Evolutionary conservation across 2,113 vertebrate species (phyloP).

Genomic region (Tychaedon coryphoeus): DNA sequence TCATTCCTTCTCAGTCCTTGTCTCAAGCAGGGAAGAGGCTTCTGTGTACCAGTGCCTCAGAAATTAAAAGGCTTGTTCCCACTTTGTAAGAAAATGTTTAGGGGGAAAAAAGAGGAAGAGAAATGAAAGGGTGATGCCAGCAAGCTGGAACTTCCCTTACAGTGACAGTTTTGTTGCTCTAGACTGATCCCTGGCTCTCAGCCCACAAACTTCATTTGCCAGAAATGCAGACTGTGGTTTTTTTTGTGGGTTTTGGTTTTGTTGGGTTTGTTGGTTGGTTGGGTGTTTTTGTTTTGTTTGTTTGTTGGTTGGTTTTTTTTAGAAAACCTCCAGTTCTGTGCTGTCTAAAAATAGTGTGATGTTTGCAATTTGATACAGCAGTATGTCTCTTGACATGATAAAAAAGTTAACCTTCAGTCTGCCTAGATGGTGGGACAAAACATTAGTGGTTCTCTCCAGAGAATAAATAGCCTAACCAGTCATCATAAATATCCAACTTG

Average conservation of each 20-base stretch:
- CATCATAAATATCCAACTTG: rapidly evolving
- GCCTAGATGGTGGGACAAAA: neutral
- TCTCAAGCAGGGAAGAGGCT: neutral
- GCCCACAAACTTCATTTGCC: neutral
- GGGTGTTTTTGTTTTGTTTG: neutral
- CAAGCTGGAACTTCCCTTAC: neutral
- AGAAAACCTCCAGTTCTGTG: neutral
- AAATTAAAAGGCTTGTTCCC: neutral
- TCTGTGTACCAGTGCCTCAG: neutral
- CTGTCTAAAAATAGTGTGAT: neutral
- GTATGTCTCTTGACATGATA: neutral
- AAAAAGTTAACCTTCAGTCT: neutral
- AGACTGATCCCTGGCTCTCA: neutral
- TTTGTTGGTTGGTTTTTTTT: neutral
- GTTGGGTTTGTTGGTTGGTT: neutral
- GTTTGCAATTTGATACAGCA: neutral
- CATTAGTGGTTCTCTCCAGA: neutral
- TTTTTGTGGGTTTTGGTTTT: neutral
- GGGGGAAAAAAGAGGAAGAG: neutral
- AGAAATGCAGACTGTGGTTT: neutral
- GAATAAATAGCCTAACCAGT: neutral
- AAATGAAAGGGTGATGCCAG: neutral
- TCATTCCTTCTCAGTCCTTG: neutral
- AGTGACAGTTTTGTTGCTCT: neutral
- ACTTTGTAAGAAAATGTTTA: neutral